Conservation (phyloP, 2,888 invertebrate species). For the Liopterus haemorrhoidalis region DNA sequence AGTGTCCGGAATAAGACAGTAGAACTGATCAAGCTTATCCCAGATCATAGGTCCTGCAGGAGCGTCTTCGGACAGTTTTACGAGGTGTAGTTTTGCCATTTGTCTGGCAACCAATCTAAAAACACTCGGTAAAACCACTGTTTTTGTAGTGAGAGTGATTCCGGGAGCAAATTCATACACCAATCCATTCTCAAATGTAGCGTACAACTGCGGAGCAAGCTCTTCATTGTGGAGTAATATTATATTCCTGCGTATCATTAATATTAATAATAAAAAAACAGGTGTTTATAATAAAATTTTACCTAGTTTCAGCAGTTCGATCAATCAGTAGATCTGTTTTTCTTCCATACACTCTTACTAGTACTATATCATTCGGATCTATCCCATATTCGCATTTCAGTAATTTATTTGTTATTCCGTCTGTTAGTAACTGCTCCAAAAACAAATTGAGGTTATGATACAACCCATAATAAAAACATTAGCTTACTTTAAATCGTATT, state of each 20-base stretch:
- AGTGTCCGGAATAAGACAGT: constrained; percentile 64
- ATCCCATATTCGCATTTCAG: constrained; percentile 60
- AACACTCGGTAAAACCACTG: constrained; percentile 59
- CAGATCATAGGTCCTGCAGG: constrained; percentile 61
- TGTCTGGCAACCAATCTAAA: constrained; percentile 71
- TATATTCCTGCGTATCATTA: constrained; percentile 46
- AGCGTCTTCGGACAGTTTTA: constrained; percentile 41
- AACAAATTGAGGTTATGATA: constrained; percentile 25
- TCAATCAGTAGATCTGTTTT: constrained; percentile 92
- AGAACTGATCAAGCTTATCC: constrained; percentile 68
- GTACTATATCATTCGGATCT: constrained; percentile 61
- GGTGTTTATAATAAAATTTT: too few relatives aligned
- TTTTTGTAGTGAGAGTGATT: constrained; percentile 61
- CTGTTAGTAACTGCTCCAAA: constrained; percentile 71
- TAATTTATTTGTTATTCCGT: constrained; percentile 91
- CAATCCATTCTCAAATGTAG: constrained; percentile 88
- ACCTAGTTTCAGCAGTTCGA: constrained; percentile 73
- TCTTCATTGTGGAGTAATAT: constrained; percentile 63
- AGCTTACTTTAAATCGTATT: constrained; percentile 65
- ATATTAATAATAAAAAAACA: not conserved
- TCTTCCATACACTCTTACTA: constrained; percentile 86
- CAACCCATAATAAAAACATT: constrained; percentile 1
- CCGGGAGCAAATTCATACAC: constrained; percentile 86
- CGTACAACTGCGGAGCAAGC: constrained; percentile 81
- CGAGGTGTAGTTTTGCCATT: constrained; percentile 79